phyloP scores from a whole-genome alignment of 1,140 invertebrate genomes.

The Leptinotarsa lineolata region DNA sequence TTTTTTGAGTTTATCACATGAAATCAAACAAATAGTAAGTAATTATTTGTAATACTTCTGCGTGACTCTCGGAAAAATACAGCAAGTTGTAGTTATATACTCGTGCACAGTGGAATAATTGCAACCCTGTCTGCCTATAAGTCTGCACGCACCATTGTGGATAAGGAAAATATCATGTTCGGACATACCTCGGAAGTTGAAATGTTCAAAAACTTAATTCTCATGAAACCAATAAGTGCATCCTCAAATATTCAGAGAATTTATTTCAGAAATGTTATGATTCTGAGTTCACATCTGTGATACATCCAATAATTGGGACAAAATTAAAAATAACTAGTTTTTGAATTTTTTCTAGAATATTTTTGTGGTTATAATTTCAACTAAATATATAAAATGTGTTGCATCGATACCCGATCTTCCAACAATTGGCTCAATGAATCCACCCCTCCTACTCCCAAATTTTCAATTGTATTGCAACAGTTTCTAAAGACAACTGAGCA shows the following conservation, averaged over 20 bases:
- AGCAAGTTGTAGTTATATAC: slow-evolving; percentile 37
- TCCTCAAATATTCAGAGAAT: neutral
- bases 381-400: too few species aligned
- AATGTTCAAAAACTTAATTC: neutral
- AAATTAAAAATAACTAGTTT: too few species aligned
- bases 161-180: neutral
- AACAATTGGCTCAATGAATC: too few species aligned
- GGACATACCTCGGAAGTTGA: neutral
- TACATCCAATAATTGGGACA: too few species aligned
- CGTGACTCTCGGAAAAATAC: slow-evolving; percentile 40
- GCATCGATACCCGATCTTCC: too few species aligned
- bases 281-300: too few species aligned
- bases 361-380: too few species aligned
- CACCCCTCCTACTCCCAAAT: too few species aligned
- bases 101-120: slow-evolving; percentile 40
- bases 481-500: too few species aligned
- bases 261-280: too few species aligned
- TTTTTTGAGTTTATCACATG: slow-evolving; percentile 33
- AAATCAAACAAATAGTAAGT: slow-evolving; percentile 44
- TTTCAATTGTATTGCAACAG: too few species aligned
- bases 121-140: slow-evolving; percentile 38
- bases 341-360: too few species aligned
- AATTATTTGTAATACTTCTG: slow-evolving; percentile 42
- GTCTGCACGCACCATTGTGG: slow-evolving; percentile 37
- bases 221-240: neutral